Evolutionary conservation across 1,140 invertebrate genomes (phyloP).

Genomic region (Asbolus verrucosus): DNA sequence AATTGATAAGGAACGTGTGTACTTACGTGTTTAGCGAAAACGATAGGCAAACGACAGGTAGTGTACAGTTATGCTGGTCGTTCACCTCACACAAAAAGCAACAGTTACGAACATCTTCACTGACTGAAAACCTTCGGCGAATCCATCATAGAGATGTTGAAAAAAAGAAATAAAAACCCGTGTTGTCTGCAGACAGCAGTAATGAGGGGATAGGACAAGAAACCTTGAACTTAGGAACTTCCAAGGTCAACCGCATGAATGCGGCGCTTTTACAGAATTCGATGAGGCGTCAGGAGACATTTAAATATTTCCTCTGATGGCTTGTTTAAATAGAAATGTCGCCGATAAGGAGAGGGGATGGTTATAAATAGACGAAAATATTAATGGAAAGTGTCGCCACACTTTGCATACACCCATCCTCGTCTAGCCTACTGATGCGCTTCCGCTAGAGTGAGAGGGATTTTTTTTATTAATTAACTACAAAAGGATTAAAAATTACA

Average conservation of each 20-base stretch:
- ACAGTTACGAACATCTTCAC: slow-evolving; percentile 37
- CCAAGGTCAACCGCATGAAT: slow-evolving; percentile 28
- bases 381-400: slow-evolving; percentile 3
- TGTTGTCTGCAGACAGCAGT: slow-evolving; percentile 1
- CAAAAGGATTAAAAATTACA: slow-evolving; percentile 33
- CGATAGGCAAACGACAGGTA: slow-evolving; percentile 4
- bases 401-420: background rate
- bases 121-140: background rate
- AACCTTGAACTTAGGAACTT: slow-evolving; percentile 36
- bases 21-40: slow-evolving; percentile 7
- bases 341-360: background rate
- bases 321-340: slow-evolving; percentile 12
- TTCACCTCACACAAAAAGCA: slow-evolving; percentile 36
- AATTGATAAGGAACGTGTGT: background rate
- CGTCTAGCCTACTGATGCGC: background rate
- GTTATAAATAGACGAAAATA: slow-evolving; percentile 11
- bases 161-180: background rate
- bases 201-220: slow-evolving; percentile 2
- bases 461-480: slow-evolving; percentile 23
- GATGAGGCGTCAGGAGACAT: background rate
- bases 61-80: slow-evolving; percentile 39
- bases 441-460: too few species aligned
- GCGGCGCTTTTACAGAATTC: background rate
- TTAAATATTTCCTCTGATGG: background rate
- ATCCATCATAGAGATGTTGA: slow-evolving; percentile 5